phyloP scores from a whole-genome alignment of 2,113 vertebrate species.

The Cephalopholis sonnerati region DNA sequence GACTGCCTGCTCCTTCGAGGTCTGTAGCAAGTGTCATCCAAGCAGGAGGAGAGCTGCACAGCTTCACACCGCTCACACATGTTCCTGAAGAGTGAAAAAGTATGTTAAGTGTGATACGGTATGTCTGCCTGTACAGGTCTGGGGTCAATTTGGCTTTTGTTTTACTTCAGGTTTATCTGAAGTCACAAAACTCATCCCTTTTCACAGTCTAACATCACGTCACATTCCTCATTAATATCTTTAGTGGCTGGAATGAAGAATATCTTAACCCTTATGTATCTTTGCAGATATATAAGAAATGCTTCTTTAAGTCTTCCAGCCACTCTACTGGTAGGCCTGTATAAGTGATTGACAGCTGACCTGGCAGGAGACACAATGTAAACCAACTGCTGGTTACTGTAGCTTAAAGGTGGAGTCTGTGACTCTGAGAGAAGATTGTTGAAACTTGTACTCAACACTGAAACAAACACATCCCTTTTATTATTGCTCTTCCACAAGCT shows the following conservation, averaged over 20 bases:
- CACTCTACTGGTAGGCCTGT: background rate
- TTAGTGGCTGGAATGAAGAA: background rate
- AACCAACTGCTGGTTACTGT: background rate
- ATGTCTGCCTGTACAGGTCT: background rate
- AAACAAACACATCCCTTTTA: no score
- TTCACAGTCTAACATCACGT: background rate
- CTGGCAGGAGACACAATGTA: background rate
- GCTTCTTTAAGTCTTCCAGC: background rate
- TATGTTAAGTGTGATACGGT: background rate
- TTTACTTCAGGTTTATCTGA: background rate
- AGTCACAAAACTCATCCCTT: background rate
- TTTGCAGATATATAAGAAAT: background rate
- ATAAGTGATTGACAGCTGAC: slow-evolving; percentile 2
- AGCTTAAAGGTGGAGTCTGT: no score
- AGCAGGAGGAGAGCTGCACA: slow-evolving; percentile 18
- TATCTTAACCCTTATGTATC: no score
- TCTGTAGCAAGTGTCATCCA: slow-evolving; percentile 24
- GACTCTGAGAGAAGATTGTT: no score
- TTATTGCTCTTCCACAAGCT: no score
- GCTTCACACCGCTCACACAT: background rate
- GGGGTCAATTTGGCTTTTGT: background rate
- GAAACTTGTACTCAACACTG: no score
- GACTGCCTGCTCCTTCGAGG: slow-evolving; percentile 60
- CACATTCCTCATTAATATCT: background rate
- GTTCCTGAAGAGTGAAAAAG: slow-evolving; percentile 7